Evolutionary conservation across 2,113 vertebrate genomes (phyloP).

Genomic region (Piaya cayana): DNA sequence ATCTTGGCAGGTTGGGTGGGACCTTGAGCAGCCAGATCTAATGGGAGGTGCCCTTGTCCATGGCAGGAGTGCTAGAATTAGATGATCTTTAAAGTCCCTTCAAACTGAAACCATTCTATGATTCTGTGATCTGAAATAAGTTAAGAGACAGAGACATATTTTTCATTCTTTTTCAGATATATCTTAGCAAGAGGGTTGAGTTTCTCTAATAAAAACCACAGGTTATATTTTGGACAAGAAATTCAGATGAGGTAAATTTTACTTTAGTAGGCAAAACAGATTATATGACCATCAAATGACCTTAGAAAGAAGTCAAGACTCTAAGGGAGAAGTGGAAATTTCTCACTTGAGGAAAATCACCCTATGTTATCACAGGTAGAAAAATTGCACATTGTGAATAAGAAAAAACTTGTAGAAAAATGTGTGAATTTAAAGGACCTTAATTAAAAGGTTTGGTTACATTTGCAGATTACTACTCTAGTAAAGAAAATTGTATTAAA

Average conservation of each 20-base stretch:
- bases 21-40: no score
- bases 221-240: background rate
- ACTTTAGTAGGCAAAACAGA: background rate
- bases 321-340: background rate
- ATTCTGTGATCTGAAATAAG: background rate
- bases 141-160: background rate
- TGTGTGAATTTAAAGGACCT: rapidly evolving
- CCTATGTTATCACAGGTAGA: background rate
- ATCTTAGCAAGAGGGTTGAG: background rate
- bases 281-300: background rate
- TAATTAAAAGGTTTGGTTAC: background rate
- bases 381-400: background rate
- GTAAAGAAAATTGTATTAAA: background rate
- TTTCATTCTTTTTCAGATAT: background rate
- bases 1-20: no score
- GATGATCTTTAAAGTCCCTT: no score
- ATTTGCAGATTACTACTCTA: background rate
- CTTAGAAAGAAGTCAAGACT: background rate
- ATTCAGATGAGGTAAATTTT: background rate
- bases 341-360: background rate
- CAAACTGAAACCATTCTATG: no score
- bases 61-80: no score
- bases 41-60: no score
- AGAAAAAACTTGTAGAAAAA: background rate
- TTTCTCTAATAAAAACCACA: background rate